These are phyloP conservation scores for Hyalella azteca DNA, from an alignment of 2,888 invertebrate species.

Conservation along the genomic window DNA sequence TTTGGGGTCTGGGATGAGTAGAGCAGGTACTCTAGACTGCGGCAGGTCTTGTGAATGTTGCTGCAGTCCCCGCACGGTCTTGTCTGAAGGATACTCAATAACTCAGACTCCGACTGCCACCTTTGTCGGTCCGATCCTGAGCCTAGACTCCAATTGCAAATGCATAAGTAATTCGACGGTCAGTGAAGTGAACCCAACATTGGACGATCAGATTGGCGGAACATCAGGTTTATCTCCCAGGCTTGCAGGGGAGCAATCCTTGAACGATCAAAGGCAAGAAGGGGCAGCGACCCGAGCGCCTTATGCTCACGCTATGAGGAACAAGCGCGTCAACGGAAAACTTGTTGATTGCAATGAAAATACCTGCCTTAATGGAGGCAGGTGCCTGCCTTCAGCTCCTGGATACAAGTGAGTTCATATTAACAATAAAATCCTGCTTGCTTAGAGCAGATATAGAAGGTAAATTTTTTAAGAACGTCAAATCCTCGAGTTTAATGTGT, in stretches of 20 bases:
- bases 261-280: conserved; percentile 11
- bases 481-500: too few relatives aligned
- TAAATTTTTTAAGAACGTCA: too few relatives aligned
- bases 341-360: conserved; percentile 61
- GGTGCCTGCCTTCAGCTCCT: conserved; percentile 41
- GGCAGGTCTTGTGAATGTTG: conserved; percentile 3
- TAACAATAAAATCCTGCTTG: too few relatives aligned
- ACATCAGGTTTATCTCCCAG: not conserved
- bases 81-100: conserved; percentile 3
- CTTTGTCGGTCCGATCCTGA: not conserved
- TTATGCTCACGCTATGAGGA: conserved; percentile 29
- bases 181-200: not conserved
- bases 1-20: not conserved
- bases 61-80: conserved; percentile 2
- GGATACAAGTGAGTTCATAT: conserved; percentile 36
- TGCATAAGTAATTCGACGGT: conserved; percentile 23
- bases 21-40: not conserved
- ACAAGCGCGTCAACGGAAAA: conserved; percentile 29
- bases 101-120: not conserved
- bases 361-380: conserved; percentile 58
- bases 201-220: conserved; percentile 14
- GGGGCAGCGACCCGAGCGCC: not conserved
- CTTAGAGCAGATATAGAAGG: too few relatives aligned
- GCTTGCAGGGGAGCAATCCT: not conserved
- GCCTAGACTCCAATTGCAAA: conserved; percentile 9